Percentiles rank a stretch among this genome's conserved stretches.
These are phyloP conservation scores for Gryllus bimaculatus DNA, from an alignment of 1,140 invertebrate genomes.

Conservation along the genomic window DNA sequence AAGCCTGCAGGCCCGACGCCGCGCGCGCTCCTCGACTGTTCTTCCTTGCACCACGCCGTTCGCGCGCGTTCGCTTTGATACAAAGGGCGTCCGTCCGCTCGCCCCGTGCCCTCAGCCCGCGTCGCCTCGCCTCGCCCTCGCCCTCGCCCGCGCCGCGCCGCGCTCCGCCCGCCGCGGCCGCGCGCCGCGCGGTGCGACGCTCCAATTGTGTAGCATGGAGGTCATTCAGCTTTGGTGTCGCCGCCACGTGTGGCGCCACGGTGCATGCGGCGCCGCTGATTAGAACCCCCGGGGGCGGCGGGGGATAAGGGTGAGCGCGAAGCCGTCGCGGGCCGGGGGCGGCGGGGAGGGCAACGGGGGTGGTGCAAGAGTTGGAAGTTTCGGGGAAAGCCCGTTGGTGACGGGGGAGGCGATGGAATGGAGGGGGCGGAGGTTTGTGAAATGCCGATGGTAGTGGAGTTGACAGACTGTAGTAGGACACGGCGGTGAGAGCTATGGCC, in stretches of 20 bases:
- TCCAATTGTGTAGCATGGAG: constrained; percentile 22
- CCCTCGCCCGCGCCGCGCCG: background rate
- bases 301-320: background rate
- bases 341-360: background rate
- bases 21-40: background rate
- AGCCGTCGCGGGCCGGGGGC: background rate
- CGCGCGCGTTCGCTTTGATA: too few species aligned
- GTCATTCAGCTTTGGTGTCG: constrained; percentile 21
- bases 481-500: too few species aligned
- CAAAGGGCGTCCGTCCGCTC: too few species aligned
- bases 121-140: too few species aligned
- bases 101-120: background rate
- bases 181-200: background rate
- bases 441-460: background rate
- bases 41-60: background rate
- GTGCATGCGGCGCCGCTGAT: constrained; percentile 19
- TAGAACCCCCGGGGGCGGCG: constrained; percentile 10
- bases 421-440: background rate
- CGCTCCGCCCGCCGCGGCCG: too few species aligned
- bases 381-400: too few species aligned
- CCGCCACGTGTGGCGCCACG: constrained; percentile 20
- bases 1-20: too few species aligned
- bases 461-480: too few species aligned
- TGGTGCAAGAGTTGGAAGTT: too few species aligned
- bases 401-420: background rate